phyloP scores from a whole-genome alignment of 1,140 invertebrate genomes.

The Propsilocerus akamusi region DNA sequence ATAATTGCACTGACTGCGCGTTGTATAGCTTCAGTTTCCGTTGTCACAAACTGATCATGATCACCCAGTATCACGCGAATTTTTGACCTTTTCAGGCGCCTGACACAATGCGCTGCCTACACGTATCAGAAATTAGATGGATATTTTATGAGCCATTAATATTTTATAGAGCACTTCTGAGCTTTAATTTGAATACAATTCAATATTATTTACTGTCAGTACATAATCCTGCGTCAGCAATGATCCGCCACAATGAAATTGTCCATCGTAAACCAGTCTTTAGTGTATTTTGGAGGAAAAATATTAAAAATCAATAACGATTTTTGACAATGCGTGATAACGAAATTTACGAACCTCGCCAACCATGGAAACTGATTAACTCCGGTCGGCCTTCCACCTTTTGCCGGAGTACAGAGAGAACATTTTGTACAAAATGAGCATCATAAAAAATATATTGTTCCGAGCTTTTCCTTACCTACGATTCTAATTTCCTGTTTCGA shows the following conservation, averaged over 20 bases:
- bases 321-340: neutral
- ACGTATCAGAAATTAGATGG: neutral
- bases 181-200: no score
- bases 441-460: no score
- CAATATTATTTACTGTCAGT: conserved; percentile 28
- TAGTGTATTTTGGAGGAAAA: neutral
- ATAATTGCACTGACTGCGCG: conserved; percentile 56
- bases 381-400: conserved; percentile 50
- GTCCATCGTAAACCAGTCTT: conserved; percentile 48
- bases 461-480: conserved; percentile 14
- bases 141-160: no score
- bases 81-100: conserved; percentile 51
- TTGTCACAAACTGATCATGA: conserved; percentile 58
- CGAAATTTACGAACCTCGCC: conserved; percentile 34
- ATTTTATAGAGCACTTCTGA: neutral
- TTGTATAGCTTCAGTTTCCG: conserved; percentile 56
- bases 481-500: conserved; percentile 51
- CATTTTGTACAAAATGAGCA: no score
- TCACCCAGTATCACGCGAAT: conserved; percentile 63
- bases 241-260: conserved; percentile 80
- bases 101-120: conserved; percentile 45
- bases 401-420: neutral
- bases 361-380: conserved; percentile 76
- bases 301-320: neutral
- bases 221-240: conserved; percentile 54